A percentile compares a stretch with the other conserved stretches of the same genome.
Conservation (phyloP, 2,797 vertebrate species). For the Carcharodon carcharias region DNA sequence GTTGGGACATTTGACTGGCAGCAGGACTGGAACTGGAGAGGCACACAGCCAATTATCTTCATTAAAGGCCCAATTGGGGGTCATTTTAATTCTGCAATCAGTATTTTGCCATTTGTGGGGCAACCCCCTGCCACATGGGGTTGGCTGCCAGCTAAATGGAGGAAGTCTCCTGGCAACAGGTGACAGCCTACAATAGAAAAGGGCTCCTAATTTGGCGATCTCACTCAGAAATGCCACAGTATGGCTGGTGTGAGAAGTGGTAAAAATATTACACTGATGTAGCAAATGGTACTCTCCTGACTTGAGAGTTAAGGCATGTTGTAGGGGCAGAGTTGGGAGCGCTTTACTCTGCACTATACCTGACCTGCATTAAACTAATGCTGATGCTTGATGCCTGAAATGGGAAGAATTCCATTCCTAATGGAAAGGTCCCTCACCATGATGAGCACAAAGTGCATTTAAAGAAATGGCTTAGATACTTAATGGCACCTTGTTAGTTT, state of each 20-base stretch:
- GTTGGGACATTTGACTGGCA: not conserved
- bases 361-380: not conserved
- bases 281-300: not conserved
- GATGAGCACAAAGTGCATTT: not conserved
- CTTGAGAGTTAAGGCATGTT: not conserved
- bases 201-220: not conserved
- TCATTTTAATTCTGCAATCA: not conserved
- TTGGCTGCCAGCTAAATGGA: not conserved
- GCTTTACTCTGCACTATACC: not conserved
- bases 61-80: not conserved
- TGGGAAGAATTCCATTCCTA: not conserved
- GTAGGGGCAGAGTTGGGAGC: not conserved
- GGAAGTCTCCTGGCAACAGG: not conserved
- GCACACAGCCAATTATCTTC: not conserved
- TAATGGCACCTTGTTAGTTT: not conserved
- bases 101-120: not conserved
- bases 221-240: not conserved
- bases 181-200: not conserved
- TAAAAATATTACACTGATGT: not conserved
- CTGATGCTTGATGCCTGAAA: not conserved
- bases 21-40: not conserved
- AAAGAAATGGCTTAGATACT: not conserved
- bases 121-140: not conserved
- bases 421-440: not conserved
- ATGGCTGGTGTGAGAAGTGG: not conserved